Base-by-base conservation (phyloP, 2,113 vertebrate genomes). In the Pantherophis guttatus region DNA sequence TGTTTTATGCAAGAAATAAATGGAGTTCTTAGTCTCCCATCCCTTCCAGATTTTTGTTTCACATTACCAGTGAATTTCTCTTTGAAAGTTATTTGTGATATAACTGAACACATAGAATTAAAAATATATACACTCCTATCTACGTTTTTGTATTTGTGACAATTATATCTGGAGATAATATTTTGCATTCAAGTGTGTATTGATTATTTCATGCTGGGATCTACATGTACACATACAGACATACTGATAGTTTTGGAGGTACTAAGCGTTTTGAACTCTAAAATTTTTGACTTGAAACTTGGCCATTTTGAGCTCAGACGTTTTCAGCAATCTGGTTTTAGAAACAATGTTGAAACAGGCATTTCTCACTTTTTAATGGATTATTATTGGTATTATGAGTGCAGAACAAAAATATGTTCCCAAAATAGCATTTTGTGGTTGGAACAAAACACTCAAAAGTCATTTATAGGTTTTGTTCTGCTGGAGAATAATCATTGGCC, bases 1-100 rank as follows among this genome's bases (percentile, higher is more conserved):
- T 98, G 98, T 98, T 97, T 96, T 96, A 93, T 95, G 95, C 92
- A 95, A 97, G 95, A 96, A 91, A 97, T 96, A 96, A 96, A 97
- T 98, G 93, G 96, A 97, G 94, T 92, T 97, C 90, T 97, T 95
- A 97, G 95, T 95, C 95, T 33, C 75, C 75, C 75, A 44, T 94
- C 94, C 93, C 94, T 94, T 95, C 95, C 91, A 93, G 95, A 88
- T 89, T 17, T 89, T 94, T 94, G 93, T 8, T 62, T 90, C 93
- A 94, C 89, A 21, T 75, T 62, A 89, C 58, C 0, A 6, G 0
- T 88, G 94, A 91, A 90, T 55, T 65, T 91, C 24, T 70, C n/a
- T 93, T 90, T 91, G 88, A 52, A 91, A 96, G 59, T 90, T 92
- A 59, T 26, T 93, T 93, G 94, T 91, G 53, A 89, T 91, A 57